A percentile compares a stretch with the other conserved stretches of the same genome.
These are phyloP conservation scores for Eunapius fragilis DNA, from an alignment of 37 sponge, comb jelly and placozoan genomes.

Conservation along the genomic window DNA sequence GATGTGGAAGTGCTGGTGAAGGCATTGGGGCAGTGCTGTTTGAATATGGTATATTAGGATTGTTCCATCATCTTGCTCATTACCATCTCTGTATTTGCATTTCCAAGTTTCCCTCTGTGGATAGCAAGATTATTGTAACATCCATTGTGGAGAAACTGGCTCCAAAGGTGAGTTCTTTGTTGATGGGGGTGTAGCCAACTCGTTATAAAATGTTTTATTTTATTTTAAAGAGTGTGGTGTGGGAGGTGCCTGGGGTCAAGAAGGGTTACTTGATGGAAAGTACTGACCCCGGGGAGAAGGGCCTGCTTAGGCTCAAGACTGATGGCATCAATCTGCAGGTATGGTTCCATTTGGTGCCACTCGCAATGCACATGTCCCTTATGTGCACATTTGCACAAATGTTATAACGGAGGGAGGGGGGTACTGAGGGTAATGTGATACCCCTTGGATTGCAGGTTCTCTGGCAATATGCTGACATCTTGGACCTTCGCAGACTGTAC, in stretches of 20 bases:
- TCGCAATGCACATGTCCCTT: no score
- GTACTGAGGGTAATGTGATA: no score
- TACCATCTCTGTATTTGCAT: not conserved
- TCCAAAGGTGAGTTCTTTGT: slow-evolving; percentile 46
- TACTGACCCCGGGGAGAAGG: slow-evolving; percentile 33
- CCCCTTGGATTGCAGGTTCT: slow-evolving; percentile 52
- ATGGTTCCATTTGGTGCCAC: not conserved
- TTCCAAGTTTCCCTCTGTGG: slow-evolving; percentile 61
- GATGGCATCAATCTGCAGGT: slow-evolving; percentile 89
- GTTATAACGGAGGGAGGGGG: no score
- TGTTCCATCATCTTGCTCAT: no score
- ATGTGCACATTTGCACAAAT: no score
- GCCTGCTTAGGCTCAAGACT: slow-evolving; percentile 52
- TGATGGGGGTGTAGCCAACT: not conserved
- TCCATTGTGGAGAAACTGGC: slow-evolving; percentile 65
- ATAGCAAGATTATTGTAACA: slow-evolving; percentile 73
- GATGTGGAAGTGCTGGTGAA: no score
- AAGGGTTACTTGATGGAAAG: slow-evolving; percentile 68
- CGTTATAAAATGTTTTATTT: not conserved
- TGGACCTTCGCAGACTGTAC: slow-evolving; percentile 78
- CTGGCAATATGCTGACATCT: slow-evolving; percentile 65
- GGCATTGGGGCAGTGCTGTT: no score
- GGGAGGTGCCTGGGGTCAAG: slow-evolving; percentile 68
- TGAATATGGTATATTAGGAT: no score
- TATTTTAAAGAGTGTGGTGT: slow-evolving; percentile 59